phyloP scores from a whole-genome alignment of 2,797 vertebrate species.

The Rhinoraja longicauda region DNA sequence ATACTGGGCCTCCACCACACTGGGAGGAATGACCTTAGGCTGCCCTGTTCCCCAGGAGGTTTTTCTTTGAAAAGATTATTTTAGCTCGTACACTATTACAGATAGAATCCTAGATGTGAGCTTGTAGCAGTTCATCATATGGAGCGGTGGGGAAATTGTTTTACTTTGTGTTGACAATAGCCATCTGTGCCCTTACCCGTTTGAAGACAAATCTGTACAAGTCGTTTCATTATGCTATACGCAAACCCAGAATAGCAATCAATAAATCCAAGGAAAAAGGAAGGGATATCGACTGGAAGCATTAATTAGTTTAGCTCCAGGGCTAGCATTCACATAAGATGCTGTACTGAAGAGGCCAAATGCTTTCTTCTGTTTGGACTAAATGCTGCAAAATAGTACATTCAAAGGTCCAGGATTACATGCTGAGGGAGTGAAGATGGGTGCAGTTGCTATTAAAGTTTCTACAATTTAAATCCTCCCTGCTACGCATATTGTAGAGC shows the following conservation, averaged over 20 bases:
- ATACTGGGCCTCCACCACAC: neutral
- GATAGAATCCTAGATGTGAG: neutral
- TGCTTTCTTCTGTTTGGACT: neutral
- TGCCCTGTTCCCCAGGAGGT: neutral
- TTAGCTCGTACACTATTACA: neutral
- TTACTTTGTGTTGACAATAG: neutral
- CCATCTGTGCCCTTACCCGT: neutral
- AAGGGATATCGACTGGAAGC: neutral
- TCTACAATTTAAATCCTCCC: too few species aligned
- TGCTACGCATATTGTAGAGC: too few species aligned
- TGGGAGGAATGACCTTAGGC: neutral
- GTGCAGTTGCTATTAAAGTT: too few species aligned
- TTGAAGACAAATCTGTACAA: conserved; percentile 1
- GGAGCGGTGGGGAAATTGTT: neutral
- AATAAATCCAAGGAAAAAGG: neutral
- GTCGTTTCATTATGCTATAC: neutral
- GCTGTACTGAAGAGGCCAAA: too few species aligned
- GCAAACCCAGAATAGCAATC: neutral
- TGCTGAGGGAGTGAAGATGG: too few species aligned
- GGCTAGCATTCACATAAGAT: neutral
- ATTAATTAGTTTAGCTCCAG: neutral
- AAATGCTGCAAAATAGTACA: too few species aligned
- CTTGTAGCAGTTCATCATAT: neutral
- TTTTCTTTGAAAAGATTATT: conserved; percentile 13
- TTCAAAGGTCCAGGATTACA: too few species aligned